Percentiles rank a stretch among this genome's conserved stretches.
phyloP scores from a whole-genome alignment of 23 tunicate genomes.

The Halocynthia aurantium region DNA sequence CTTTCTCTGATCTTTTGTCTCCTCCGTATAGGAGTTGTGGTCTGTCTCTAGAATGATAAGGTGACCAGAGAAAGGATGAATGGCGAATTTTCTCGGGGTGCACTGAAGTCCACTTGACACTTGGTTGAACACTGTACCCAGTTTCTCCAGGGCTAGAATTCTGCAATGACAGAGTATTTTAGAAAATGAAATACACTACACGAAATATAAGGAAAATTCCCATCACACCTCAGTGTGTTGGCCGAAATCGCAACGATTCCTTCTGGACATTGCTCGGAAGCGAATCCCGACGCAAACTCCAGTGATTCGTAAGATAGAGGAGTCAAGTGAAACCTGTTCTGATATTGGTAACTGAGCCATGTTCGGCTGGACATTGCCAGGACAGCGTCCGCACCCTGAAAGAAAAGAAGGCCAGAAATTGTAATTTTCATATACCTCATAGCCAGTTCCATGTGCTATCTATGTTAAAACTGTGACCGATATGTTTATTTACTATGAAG shows the following conservation, averaged over 20 bases:
- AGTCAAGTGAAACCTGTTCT: slow-evolving; percentile 92
- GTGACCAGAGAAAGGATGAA: slow-evolving; percentile 62
- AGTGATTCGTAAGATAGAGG: slow-evolving; percentile 90
- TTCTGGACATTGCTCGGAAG: slow-evolving; percentile 97
- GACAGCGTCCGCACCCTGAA: slow-evolving; percentile 84
- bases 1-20: slow-evolving; percentile 74
- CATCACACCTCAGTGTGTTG: slow-evolving; percentile 80
- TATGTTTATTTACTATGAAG: too few species aligned
- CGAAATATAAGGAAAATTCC: not conserved
- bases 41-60: slow-evolving; percentile 75
- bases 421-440: too few species aligned
- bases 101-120: slow-evolving; percentile 79
- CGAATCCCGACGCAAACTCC: slow-evolving; percentile 94
- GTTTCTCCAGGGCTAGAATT: slow-evolving; percentile 94
- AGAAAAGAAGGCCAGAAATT: not conserved
- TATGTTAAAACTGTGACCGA: too few species aligned
- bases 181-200: not conserved
- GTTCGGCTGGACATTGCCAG: slow-evolving; percentile 90
- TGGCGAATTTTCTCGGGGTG: slow-evolving; percentile 81
- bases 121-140: slow-evolving; percentile 97
- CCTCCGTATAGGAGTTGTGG: slow-evolving; percentile 86
- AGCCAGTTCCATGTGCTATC: too few species aligned
- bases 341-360: slow-evolving; percentile 94
- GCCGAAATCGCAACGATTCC: slow-evolving; percentile 95
- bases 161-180: slow-evolving; percentile 21